Evolutionary conservation across 2,797 vertebrate genomes (phyloP), one percentile per base, ranked within the genome.

Genomic region (Malurus leucopterus): DNA sequence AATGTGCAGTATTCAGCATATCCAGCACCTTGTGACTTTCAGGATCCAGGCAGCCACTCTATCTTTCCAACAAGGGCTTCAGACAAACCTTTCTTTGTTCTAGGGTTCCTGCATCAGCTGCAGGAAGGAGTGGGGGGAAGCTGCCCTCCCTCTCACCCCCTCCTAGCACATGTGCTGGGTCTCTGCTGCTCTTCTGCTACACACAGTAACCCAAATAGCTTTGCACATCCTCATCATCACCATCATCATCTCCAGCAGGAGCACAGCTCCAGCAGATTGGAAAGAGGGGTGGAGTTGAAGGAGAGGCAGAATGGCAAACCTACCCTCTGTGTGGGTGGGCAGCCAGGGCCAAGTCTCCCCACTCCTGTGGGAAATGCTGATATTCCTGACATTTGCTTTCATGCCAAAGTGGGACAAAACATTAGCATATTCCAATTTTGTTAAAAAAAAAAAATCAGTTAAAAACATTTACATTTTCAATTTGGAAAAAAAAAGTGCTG

Each of bases 381-480:
- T 70, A 77, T 43, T 81, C 43, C 46, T 92, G 82, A 90, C 69
- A 86, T 80, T 89, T 81, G 46, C 67, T 94, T 94, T 84, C 44
- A 30, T 32, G 49, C 75, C 79, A 77, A 63, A 78, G 8, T 47
- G 59, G 73, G 79, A 63, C 75, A 93, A 89, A 87, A 85, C 12
- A 54, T 62, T 75, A 87, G 63, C 49, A 61, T 72, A 83, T 57
- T 92, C 64, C 51, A 34, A 67, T 85, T 88, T 74, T 38, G 18
- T 85, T 47, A 9, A n/a, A 82, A 72, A n/a, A 82, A 72, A 91
- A 91, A 47, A 15, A 70, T 15, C 13, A 24, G 22, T 71, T 34
- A 32, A 71, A 84, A 59, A 44, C 5, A 8, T 11, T 12, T 62
- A 57, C 55, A 46, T 79, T 81, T 92, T 89, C 12, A n/a, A 44